Percentiles rank a stretch among this genome's conserved stretches.
Conservation (phyloP, 2,888 invertebrate genomes). For the Hirtodrosophila confusa region DNA sequence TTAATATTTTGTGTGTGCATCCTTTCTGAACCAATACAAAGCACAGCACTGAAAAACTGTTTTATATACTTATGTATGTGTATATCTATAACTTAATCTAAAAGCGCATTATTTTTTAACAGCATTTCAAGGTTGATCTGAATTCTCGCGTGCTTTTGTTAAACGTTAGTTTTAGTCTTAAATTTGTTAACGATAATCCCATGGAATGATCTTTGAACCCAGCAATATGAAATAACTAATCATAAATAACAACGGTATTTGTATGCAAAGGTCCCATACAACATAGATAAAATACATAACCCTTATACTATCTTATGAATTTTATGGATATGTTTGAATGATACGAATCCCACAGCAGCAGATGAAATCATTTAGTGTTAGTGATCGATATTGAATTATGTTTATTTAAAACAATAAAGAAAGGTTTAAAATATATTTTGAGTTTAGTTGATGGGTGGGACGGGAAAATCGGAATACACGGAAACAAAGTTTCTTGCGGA, state of each 20-base stretch:
- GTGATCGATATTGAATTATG: slow-evolving; percentile 53
- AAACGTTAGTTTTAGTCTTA: slow-evolving; percentile 50
- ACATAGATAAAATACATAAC: slow-evolving; percentile 42
- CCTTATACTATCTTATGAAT: slow-evolving; percentile 21
- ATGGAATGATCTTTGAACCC: slow-evolving; percentile 34
- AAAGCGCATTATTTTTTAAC: slow-evolving; percentile 30
- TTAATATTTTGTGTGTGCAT: slow-evolving; percentile 16
- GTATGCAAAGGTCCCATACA: slow-evolving; percentile 46
- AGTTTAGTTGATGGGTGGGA: not conserved
- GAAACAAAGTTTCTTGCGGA: too few relatives aligned
- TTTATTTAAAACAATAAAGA: slow-evolving; percentile 56
- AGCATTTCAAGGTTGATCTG: slow-evolving; percentile 39
- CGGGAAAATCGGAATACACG: too few relatives aligned
- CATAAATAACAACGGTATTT: slow-evolving; percentile 49
- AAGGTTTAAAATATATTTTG: slow-evolving; percentile 33
- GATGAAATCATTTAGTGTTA: slow-evolving; percentile 56
- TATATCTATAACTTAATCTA: slow-evolving; percentile 23
- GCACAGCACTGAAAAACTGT: slow-evolving; percentile 47
- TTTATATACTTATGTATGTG: slow-evolving; percentile 31
- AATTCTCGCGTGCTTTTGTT: slow-evolving; percentile 63
- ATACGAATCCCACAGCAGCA: slow-evolving; percentile 22
- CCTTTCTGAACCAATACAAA: slow-evolving; percentile 35
- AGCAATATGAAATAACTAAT: slow-evolving; percentile 32
- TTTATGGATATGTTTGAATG: slow-evolving; percentile 28
- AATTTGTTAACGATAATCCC: slow-evolving; percentile 56